Base-by-base conservation (phyloP, 2,797 vertebrate species). In the Macroramphosus scolopax region DNA sequence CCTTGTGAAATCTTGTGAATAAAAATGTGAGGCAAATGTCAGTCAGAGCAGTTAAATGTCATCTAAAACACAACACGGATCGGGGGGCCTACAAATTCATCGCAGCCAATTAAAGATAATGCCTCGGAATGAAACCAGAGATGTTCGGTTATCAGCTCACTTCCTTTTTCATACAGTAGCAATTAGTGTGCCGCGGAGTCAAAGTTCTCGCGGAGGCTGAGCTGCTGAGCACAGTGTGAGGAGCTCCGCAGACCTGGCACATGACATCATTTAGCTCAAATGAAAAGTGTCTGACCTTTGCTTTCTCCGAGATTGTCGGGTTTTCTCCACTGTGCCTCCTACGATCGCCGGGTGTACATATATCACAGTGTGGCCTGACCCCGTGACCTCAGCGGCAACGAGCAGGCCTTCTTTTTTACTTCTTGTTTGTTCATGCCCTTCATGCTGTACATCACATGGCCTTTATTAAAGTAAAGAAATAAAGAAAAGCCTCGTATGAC, bases 1-100 rank as follows among this genome's bases (percentile, higher is more conserved):
- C 79, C 61, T 35, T 78, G 77, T 72, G 82, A 81, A 89, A 78
- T 71, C 70, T 61, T 17, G 17, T 61, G 62, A 33, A 64, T 61
- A 84, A 84, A 84, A 84, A 68, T 72, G 68, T 48, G 80, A 77
- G 61, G 67, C 56, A 83, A 79, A 69, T 79, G 86, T 82, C 89
- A 77, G 69, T 77, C 51, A 80, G 86, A 82, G 80, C 62, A 41
- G 17, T 41, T 72, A 80, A 85, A 88, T 80, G 77, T 77, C 76
- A 84, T 51, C 31, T 43, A 55, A 76, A 77, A 73, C 55, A 51
- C 45, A 50, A 51, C 32, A 17, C 2, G 12, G 59, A 84, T 73
- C 55, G 44, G 41, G 44, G 41, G 38, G 32, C 36, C 48, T 40
- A 33, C 62, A 82, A 80, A 69, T 36, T 56, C 54, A 59, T 57